Conservation (phyloP, 1,140 invertebrate genomes). For the Drosophila teissieri region DNA sequence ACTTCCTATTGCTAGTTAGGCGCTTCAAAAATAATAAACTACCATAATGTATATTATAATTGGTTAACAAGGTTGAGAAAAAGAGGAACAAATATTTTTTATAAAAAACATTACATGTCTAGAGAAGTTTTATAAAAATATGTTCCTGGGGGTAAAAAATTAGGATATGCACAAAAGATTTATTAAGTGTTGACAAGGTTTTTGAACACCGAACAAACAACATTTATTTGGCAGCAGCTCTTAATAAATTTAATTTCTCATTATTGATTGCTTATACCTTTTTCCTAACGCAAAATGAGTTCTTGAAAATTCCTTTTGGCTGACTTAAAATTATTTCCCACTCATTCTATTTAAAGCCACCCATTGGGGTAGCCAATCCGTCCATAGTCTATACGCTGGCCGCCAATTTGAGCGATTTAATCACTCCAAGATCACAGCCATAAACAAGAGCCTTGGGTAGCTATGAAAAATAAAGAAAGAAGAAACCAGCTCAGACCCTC, state of each 20-base stretch:
- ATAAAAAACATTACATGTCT: too few relatives aligned
- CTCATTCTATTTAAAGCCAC: conserved; percentile 39
- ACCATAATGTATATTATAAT: too few relatives aligned
- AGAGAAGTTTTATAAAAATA: too few relatives aligned
- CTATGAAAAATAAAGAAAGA: neutral
- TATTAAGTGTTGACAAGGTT: neutral
- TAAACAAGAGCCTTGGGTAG: conserved; percentile 22
- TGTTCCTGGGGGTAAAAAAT: too few relatives aligned
- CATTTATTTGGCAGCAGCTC: neutral
- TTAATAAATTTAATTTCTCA: too few relatives aligned
- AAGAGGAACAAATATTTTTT: too few relatives aligned
- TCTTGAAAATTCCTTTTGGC: neutral
- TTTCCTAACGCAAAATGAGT: neutral
- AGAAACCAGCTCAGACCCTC: conserved; percentile 5
- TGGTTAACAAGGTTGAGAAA: too few relatives aligned
- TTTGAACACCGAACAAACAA: neutral
- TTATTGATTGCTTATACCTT: too few relatives aligned
- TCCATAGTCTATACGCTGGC: conserved; percentile 34
- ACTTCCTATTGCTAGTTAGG: too few relatives aligned
- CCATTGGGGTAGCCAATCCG: conserved; percentile 5
- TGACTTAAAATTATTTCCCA: conserved; percentile 43
- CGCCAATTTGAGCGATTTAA: conserved; percentile 48
- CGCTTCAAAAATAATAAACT: too few relatives aligned
- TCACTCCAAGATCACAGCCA: conserved; percentile 37
- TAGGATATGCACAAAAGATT: neutral